A percentile compares a stretch with the other conserved stretches of the same genome.
phyloP scores from a whole-genome alignment of 2,888 invertebrate genomes.

The Lithophane socia region DNA sequence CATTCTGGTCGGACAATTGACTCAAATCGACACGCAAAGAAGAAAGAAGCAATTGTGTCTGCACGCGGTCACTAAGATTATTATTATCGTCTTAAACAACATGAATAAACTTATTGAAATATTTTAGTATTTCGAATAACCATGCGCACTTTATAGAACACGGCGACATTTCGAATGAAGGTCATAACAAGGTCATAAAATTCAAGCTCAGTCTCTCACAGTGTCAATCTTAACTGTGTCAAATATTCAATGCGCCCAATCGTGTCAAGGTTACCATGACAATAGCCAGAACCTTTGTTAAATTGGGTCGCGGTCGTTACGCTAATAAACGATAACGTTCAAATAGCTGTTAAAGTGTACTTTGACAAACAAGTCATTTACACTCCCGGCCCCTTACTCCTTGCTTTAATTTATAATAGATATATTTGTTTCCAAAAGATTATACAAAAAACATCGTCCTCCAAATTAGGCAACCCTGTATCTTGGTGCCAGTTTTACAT shows the following conservation, averaged over 20 bases:
- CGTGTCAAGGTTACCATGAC: conserved; percentile 49
- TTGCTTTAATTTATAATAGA: neutral
- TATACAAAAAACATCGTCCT: neutral
- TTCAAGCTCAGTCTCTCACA: conserved; percentile 13
- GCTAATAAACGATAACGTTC: conserved; percentile 38
- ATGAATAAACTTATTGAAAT: too few relatives aligned
- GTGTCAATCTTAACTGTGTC: conserved; percentile 38
- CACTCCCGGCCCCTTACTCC: neutral
- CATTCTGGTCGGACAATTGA: too few relatives aligned
- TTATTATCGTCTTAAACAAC: too few relatives aligned
- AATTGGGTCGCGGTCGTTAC: conserved; percentile 52
- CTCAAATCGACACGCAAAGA: neutral
- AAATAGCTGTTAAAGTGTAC: conserved; percentile 26
- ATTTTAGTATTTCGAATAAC: too few relatives aligned
- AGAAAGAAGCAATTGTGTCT: too few relatives aligned
- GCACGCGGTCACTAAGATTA: too few relatives aligned
- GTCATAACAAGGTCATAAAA: conserved; percentile 22
- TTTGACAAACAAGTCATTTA: conserved; percentile 23
- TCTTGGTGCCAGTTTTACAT: neutral
- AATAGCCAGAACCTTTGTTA: conserved; percentile 29
- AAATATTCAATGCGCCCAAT: conserved; percentile 31
- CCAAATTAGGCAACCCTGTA: neutral
- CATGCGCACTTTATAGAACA: too few relatives aligned
- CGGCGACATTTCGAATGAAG: conserved; percentile 2
- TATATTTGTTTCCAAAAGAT: neutral